Conservation (phyloP, 2,797 vertebrate genomes). For the Cichlasoma orientale region DNA sequence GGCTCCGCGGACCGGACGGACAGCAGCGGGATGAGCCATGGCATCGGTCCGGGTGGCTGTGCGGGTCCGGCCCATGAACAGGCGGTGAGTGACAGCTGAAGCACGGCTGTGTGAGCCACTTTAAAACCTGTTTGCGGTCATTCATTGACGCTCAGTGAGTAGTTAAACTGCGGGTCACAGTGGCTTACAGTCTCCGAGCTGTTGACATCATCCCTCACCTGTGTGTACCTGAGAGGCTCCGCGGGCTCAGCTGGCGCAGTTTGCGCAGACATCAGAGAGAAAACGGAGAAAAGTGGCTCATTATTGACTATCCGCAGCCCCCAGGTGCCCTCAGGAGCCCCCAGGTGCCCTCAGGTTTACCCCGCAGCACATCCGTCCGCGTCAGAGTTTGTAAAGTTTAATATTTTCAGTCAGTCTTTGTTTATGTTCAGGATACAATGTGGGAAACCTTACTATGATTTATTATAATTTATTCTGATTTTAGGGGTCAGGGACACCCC, state of each 20-base stretch:
- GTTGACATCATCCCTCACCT: not conserved
- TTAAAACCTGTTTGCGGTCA: not conserved
- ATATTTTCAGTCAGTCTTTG: not conserved
- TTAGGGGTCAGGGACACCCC: not conserved
- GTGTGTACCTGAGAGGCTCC: not conserved
- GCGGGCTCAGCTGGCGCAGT: not conserved
- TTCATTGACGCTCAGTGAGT: not conserved
- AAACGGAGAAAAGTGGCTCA: no score
- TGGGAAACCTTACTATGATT: not conserved
- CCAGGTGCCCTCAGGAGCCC: no score
- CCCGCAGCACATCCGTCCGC: not conserved
- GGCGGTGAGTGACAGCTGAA: slow-evolving; percentile 83
- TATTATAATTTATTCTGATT: not conserved
- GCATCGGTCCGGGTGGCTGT: slow-evolving; percentile 97
- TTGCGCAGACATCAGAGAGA: no score
- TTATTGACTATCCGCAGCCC: no score
- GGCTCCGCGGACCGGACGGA: not conserved
- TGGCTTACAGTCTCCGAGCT: not conserved
- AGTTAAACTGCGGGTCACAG: no score
- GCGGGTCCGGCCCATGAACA: slow-evolving; percentile 92
- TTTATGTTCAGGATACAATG: not conserved
- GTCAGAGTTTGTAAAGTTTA: not conserved
- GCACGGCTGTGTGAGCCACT: not conserved
- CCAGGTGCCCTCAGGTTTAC: not conserved
- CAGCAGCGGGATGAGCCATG: slow-evolving; percentile 79